Evolutionary conservation across 1,140 invertebrate species (phyloP).

Genomic region (Dendroctonus valens): DNA sequence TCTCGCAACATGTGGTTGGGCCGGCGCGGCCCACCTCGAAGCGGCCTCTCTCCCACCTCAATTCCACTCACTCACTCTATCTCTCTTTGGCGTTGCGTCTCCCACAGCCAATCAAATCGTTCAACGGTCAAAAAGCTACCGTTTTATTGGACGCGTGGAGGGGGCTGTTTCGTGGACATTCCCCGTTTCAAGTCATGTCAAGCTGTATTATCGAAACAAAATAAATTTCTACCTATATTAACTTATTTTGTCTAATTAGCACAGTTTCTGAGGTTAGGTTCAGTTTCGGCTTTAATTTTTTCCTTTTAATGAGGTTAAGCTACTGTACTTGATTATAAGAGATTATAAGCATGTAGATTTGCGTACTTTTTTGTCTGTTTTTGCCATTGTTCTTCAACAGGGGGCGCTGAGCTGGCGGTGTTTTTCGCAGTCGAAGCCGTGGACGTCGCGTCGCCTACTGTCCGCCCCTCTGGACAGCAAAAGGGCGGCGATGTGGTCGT

Average conservation of each 20-base stretch:
- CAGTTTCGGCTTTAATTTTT: constrained; percentile 13
- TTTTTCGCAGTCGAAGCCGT: no score
- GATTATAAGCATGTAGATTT: constrained; percentile 27
- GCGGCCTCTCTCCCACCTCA: no score
- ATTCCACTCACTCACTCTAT: constrained; percentile 32
- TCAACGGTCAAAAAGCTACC: constrained; percentile 10
- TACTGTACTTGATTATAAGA: constrained; percentile 28
- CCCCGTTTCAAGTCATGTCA: constrained; percentile 43
- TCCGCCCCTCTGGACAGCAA: no score
- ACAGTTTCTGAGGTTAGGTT: constrained; percentile 14
- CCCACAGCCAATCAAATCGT: constrained; percentile 18
- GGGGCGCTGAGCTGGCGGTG: no score
- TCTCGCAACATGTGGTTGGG: constrained; percentile 22
- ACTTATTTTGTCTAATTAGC: constrained; percentile 41
- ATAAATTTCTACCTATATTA: constrained; percentile 49
- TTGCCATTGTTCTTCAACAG: constrained; percentile 1
- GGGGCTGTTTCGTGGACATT: constrained; percentile 44
- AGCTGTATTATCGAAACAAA: constrained; percentile 45
- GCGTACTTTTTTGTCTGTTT: no score
- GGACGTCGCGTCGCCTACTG: no score
- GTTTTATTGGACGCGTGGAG: no score
- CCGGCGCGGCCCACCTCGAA: no score
- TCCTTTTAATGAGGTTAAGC: constrained; percentile 18
- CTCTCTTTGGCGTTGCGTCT: constrained; percentile 37
- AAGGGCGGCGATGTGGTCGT: no score